A percentile compares a stretch with the other conserved stretches of the same genome.
Evolutionary conservation across 1,140 invertebrate genomes (phyloP).

Genomic region (Lordiphosa stackelbergi): DNA sequence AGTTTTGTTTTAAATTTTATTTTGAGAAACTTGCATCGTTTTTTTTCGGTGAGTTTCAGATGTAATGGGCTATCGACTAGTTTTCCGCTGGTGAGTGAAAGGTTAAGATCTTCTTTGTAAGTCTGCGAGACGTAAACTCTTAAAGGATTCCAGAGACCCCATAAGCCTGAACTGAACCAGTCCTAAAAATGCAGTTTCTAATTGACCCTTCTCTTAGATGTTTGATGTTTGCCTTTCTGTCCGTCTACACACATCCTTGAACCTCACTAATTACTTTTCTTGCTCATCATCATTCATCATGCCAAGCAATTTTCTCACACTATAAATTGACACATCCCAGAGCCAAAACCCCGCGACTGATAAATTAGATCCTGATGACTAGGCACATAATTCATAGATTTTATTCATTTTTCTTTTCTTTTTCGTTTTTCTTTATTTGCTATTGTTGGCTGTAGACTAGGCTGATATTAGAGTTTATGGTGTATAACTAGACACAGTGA

Average conservation of each 20-base stretch:
- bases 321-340: conserved; percentile 67
- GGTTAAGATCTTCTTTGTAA: no score
- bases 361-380: conserved; percentile 71
- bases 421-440: conserved; percentile 14
- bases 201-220: no score
- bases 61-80: no score
- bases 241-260: conserved; percentile 11
- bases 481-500: conserved; percentile 10
- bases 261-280: conserved; percentile 46
- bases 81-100: no score
- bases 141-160: no score
- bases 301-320: conserved; percentile 62
- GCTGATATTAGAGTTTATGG: conserved; percentile 8
- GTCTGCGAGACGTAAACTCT: no score
- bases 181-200: no score
- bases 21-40: no score
- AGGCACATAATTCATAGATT: conserved; percentile 39
- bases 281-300: conserved; percentile 42
- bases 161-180: no score
- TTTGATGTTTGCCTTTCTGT: no score
- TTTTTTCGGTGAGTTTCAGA: no score
- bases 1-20: no score
- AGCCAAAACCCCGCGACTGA: conserved; percentile 31
- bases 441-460: conserved; percentile 15
- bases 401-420: conserved; percentile 3